phyloP scores from a whole-genome alignment of 2,797 vertebrate genomes.

The Acanthurus tractus region DNA sequence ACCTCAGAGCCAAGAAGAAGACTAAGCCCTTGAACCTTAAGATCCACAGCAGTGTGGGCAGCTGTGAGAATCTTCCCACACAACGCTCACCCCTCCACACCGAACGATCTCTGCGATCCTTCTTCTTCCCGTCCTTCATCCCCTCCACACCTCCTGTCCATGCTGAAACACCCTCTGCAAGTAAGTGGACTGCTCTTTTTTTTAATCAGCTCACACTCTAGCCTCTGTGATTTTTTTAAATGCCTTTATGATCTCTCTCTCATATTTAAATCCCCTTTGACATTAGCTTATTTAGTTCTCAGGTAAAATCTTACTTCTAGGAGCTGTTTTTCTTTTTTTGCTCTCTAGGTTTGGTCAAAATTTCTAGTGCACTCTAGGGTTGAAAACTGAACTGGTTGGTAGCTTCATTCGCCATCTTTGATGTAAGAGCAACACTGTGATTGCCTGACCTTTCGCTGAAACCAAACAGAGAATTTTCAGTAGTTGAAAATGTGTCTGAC shows the following conservation, averaged over 20 bases:
- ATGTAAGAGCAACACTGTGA: too few relatives aligned
- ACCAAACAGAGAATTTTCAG: too few relatives aligned
- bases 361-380: too few relatives aligned
- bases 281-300: constrained; percentile 32
- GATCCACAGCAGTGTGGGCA: constrained; percentile 97
- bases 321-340: background rate
- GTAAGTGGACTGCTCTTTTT: constrained; percentile 84
- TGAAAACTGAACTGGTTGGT: too few relatives aligned
- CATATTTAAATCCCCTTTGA: constrained; percentile 21
- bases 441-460: too few relatives aligned
- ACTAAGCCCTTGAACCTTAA: constrained; percentile 98
- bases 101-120: constrained; percentile 95
- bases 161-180: constrained; percentile 92
- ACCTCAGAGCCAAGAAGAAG: constrained; percentile 94
- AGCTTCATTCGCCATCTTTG: too few relatives aligned
- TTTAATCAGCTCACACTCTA: constrained; percentile 32
- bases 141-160: constrained; percentile 97
- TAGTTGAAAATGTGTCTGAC: too few relatives aligned
- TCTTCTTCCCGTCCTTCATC: constrained; percentile 95
- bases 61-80: constrained; percentile 96
- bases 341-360: too few relatives aligned
- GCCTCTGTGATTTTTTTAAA: constrained; percentile 34
- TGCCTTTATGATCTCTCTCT: constrained; percentile 28
- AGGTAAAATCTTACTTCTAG: constrained; percentile 29
- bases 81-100: constrained; percentile 94